Percentiles rank a stretch among this genome's conserved stretches.
phyloP scores from a whole-genome alignment of 2,888 invertebrate genomes.

The Magallana nippona region DNA sequence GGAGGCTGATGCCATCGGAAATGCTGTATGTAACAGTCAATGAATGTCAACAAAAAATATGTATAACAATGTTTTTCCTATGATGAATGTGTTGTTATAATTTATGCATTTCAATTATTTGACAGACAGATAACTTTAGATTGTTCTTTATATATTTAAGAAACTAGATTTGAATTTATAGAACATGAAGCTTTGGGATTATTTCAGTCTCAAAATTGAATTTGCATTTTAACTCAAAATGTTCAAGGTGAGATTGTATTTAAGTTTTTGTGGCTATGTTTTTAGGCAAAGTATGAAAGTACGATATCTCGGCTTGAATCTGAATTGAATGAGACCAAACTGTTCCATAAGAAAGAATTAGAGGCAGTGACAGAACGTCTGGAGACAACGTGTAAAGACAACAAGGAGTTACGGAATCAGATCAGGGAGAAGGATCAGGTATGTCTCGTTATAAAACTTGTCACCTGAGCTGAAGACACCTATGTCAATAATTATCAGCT shows the following conservation, averaged over 20 bases:
- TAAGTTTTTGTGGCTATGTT: background rate
- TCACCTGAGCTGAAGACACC: no score
- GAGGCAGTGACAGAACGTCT: slow-evolving; percentile 63
- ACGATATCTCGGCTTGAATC: slow-evolving; percentile 67
- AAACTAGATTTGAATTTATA: no score
- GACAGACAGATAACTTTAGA: no score
- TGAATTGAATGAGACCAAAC: slow-evolving; percentile 69
- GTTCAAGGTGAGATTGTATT: no score
- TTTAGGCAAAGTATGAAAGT: slow-evolving; percentile 73
- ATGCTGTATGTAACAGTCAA: slow-evolving; percentile 60
- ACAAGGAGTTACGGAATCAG: slow-evolving; percentile 62
- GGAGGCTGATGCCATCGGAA: slow-evolving; percentile 70
- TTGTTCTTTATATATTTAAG: no score
- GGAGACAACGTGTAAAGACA: slow-evolving; percentile 61
- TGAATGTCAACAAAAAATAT: background rate
- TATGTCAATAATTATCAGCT: no score
- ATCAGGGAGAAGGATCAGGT: slow-evolving; percentile 72
- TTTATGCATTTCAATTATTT: no score
- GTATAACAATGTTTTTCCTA: background rate
- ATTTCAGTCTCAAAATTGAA: no score
- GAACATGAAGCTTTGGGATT: no score
- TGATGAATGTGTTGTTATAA: background rate
- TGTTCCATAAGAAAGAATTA: slow-evolving; percentile 65
- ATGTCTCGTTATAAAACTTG: background rate
- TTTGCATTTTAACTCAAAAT: no score